Evolutionary conservation across 2,797 vertebrate genomes (phyloP).

Genomic region (Tokudaia muenninki): DNA sequence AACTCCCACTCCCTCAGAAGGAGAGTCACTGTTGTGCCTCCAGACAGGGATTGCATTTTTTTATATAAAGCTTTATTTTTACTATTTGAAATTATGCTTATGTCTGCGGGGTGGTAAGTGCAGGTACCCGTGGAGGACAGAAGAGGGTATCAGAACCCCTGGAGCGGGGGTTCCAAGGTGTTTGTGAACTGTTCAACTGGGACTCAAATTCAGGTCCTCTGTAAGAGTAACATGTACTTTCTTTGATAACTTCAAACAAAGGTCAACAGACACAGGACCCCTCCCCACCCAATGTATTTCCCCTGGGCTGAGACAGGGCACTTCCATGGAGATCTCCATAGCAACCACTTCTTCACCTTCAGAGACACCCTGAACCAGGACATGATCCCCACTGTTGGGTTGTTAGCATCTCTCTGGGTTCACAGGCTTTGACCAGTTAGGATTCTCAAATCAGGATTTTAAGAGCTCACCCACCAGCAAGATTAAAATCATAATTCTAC

Average conservation of each 20-base stretch:
- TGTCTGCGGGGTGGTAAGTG: background rate
- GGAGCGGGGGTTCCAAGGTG: background rate
- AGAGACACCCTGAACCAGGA: background rate
- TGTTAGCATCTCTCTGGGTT: background rate
- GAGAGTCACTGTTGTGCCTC: background rate
- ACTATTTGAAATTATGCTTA: background rate
- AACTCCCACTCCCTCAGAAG: background rate
- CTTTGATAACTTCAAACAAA: background rate
- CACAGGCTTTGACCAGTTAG: background rate
- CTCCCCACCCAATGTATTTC: background rate
- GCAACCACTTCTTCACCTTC: background rate
- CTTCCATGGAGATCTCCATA: background rate
- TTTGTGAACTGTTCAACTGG: background rate
- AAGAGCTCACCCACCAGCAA: background rate
- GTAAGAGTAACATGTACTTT: background rate
- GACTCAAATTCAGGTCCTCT: background rate
- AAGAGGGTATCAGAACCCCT: background rate
- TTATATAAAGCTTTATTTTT: background rate
- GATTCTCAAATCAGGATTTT: background rate
- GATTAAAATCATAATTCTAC: constrained; percentile 1
- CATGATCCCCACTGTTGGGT: background rate
- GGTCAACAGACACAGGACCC: background rate
- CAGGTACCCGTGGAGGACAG: background rate
- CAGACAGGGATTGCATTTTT: background rate
- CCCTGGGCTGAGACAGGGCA: background rate